Base-by-base conservation (phyloP, 2,888 invertebrate genomes). In the Lypha dubia region DNA sequence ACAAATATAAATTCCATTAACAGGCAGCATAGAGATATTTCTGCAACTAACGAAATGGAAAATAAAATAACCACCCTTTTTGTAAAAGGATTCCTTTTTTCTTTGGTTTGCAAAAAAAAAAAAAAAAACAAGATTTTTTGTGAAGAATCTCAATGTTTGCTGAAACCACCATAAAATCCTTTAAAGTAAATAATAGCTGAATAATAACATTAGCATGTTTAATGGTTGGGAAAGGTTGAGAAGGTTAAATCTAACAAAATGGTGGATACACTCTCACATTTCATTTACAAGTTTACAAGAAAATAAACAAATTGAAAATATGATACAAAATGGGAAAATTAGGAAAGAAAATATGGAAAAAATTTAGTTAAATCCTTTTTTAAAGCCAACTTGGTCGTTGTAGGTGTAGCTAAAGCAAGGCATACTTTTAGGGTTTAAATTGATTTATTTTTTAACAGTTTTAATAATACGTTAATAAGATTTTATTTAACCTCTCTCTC, bases 1-100 rank as follows among this genome's bases (percentile, higher is more conserved):
- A 76, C 75, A 82, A 63, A 71, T 70, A 81, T 76, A 75, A 75
- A 70, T 82, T 63, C 75, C 63, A 81, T 81, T 81, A 62, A 63
- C 75, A 63, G 58, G n/a, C 56, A 46, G 32, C 35, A n/a, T n/a
- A n/a, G n/a, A n/a, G n/a, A 49, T 17, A 67, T 46, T 49, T 60
- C 15, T 3, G 32, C 15, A 77, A 62, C 51, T 60, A 70, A 62
- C 68, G 8, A 51, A 51, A 41, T 68, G 20, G 60, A 77, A 77
- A 77, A 76, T 60, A n/a, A 51, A 60, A 60, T 41, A 67, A 67
- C 73, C 65, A 60, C 67, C 73, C 73, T 60, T 73, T 51, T 56
- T 32, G 20, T 32, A 67, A 80, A 79, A 53, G 22, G 73, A 60
- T 60, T 41, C 3, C 0, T 38, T 67, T 63, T 35, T 71, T 65